Conservation (phyloP, 2,797 vertebrate species). For the Onychomys leucogaster region DNA sequence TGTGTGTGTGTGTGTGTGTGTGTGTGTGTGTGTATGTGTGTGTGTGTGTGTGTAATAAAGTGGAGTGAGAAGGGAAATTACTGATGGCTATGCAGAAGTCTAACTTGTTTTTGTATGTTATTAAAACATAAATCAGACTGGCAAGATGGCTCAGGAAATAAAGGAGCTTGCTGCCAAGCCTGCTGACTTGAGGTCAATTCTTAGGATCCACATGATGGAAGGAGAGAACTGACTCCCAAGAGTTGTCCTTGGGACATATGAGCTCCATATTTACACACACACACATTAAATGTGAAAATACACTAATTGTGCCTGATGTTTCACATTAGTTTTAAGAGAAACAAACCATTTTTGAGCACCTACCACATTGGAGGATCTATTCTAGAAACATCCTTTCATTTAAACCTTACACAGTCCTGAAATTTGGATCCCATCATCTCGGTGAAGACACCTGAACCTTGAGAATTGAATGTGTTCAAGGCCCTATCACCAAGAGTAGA, state of each 20-base stretch:
- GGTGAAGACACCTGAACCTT: neutral
- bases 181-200: neutral
- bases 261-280: neutral
- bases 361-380: neutral
- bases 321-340: neutral
- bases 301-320: neutral
- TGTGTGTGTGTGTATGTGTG: neutral
- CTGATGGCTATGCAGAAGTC: neutral
- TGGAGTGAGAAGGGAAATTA: neutral
- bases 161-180: neutral
- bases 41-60: neutral
- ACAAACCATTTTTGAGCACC: neutral
- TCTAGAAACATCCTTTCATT: neutral
- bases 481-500: neutral
- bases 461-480: neutral
- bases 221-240: neutral
- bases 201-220: neutral
- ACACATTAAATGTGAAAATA: neutral
- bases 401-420: neutral
- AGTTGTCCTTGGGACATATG: neutral
- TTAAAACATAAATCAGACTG: neutral
- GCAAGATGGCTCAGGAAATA: neutral
- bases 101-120: neutral
- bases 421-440: neutral
- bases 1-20: fast-evolving